A percentile compares a stretch with the other conserved stretches of the same genome.
Conservation (phyloP, 2,797 vertebrate species). For the Sebastes flavidus region DNA sequence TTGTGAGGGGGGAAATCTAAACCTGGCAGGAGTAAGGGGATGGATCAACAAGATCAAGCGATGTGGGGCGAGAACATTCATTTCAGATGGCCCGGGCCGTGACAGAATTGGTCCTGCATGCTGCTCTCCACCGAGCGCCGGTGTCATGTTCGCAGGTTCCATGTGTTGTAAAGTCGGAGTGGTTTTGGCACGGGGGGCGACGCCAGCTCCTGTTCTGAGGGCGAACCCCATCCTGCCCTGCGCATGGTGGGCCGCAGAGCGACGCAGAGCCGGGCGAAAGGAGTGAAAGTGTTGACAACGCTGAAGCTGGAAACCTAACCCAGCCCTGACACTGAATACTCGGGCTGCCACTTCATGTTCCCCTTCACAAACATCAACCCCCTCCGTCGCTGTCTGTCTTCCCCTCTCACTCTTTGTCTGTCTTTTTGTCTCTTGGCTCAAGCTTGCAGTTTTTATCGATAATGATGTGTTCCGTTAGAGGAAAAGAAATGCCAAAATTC, state of each 20-base stretch:
- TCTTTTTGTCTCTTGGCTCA: neutral
- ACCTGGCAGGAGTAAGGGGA: conserved; percentile 60
- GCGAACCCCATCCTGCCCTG: conserved; percentile 50
- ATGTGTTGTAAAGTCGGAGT: conserved; percentile 74
- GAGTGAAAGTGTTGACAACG: conserved; percentile 77
- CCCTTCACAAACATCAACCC: conserved; percentile 49
- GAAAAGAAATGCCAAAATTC: neutral
- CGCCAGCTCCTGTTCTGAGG: conserved; percentile 70
- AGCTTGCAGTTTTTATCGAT: neutral
- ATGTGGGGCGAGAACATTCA: conserved; percentile 77
- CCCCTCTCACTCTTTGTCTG: conserved; percentile 4
- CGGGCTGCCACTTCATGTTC: conserved; percentile 60
- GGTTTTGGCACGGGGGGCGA: conserved; percentile 71
- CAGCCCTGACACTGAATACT: conserved; percentile 69
- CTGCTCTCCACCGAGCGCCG: conserved; percentile 69
- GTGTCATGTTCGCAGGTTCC: conserved; percentile 75
- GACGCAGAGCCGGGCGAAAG: conserved; percentile 17
- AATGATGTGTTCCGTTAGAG: neutral
- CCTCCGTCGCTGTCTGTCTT: conserved; percentile 11
- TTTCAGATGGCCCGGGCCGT: conserved; percentile 76
- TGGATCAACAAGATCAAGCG: conserved; percentile 76
- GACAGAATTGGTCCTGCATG: conserved; percentile 79
- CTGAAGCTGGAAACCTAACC: conserved; percentile 73
- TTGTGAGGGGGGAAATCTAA: conserved; percentile 63
- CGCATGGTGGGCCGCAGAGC: conserved; percentile 35